Conservation (phyloP, 2,113 vertebrate genomes). For the Proterorhinus semilunaris region DNA sequence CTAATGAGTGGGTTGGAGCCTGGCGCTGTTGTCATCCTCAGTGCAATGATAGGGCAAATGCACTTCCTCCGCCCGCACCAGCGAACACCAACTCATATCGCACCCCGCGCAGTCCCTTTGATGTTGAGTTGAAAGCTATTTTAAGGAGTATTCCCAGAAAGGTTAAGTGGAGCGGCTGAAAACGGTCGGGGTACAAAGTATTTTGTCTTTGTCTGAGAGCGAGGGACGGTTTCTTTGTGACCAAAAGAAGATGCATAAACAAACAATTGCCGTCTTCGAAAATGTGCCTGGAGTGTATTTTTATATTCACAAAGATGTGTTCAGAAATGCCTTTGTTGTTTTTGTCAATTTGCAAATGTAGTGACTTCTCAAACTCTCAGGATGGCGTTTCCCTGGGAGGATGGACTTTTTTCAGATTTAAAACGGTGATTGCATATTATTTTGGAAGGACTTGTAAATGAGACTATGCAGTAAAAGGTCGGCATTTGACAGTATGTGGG, state of each 20-base stretch:
- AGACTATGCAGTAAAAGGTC: no score
- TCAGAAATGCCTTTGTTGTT: no score
- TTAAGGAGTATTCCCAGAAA: constrained; percentile 34
- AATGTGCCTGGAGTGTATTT: neutral
- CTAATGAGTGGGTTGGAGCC: constrained; percentile 56
- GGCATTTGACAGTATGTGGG: no score
- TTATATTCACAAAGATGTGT: no score
- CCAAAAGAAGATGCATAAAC: neutral
- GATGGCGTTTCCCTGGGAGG: no score
- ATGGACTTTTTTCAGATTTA: no score
- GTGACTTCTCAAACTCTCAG: no score
- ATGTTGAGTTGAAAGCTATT: constrained; percentile 24
- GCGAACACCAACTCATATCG: constrained; percentile 45
- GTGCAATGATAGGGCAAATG: constrained; percentile 42
- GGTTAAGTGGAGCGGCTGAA: constrained; percentile 30
- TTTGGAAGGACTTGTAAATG: no score
- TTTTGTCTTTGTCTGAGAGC: constrained; percentile 7
- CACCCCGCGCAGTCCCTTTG: constrained; percentile 30
- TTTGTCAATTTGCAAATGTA: no score
- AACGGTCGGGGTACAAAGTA: constrained; percentile 1
- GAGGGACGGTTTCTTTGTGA: neutral
- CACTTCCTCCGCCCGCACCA: constrained; percentile 45
- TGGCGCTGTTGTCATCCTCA: constrained; percentile 44
- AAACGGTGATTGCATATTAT: no score
- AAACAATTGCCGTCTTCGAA: neutral